Evolutionary conservation across 2,888 invertebrate species (phyloP).

Genomic region (Cremastinae sp.): DNA sequence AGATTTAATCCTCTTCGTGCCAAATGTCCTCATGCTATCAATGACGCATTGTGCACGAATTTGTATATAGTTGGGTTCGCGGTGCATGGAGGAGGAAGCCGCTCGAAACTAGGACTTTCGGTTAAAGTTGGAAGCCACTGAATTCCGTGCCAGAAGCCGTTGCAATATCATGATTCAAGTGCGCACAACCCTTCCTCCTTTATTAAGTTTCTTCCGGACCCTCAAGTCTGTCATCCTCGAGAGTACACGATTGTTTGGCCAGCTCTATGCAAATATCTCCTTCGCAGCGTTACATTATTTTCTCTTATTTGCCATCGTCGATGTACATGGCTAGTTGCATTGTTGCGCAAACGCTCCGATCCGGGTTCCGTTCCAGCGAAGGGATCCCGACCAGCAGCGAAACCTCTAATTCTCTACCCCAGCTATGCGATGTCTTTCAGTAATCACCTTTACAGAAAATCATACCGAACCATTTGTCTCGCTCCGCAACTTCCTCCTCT

Average conservation of each 20-base stretch:
- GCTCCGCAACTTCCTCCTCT: too few relatives aligned
- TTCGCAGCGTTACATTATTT: constrained; percentile 27
- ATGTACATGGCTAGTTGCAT: constrained; percentile 21
- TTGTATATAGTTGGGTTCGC: neutral
- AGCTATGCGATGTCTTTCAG: constrained; percentile 22
- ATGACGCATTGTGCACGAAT: constrained; percentile 7
- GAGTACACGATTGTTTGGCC: constrained; percentile 19
- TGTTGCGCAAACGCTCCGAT: constrained; percentile 27
- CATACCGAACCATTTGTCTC: too few relatives aligned
- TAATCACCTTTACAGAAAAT: constrained; percentile 4
- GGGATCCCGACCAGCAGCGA: constrained; percentile 25
- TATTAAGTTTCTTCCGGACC: constrained; percentile 45
- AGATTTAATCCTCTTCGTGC: constrained; percentile 46
- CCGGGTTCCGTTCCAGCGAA: neutral
- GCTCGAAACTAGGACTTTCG: constrained; percentile 39
- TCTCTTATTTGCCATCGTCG: constrained; percentile 23
- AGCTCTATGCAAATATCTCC: neutral
- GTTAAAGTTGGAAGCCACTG: constrained; percentile 35
- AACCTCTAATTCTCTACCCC: constrained; percentile 1
- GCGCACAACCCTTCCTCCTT: constrained; percentile 33
- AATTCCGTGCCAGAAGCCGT: constrained; percentile 51
- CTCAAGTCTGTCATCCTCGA: constrained; percentile 44
- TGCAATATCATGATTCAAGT: constrained; percentile 41
- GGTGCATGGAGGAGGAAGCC: constrained; percentile 16
- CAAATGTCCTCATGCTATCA: constrained; percentile 34